A percentile compares a stretch with the other conserved stretches of the same genome.
These are phyloP conservation scores for Dendrolimus pini DNA, from an alignment of 2,888 invertebrate species.

Conservation along the genomic window DNA sequence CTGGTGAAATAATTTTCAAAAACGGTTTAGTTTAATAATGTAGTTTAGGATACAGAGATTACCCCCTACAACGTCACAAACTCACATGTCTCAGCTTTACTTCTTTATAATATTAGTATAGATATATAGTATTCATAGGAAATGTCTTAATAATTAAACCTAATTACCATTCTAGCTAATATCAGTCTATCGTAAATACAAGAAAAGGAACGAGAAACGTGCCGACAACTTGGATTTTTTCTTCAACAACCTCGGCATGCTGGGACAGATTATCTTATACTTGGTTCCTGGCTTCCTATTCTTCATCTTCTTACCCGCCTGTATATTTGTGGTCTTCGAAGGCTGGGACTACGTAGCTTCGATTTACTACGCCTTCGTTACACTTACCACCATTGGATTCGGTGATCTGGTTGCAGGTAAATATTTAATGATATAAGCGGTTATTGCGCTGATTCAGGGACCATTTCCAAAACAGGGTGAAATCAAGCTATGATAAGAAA, in stretches of 20 bases:
- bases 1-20: too few species aligned
- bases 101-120: too few species aligned
- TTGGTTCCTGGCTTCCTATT: constrained; percentile 92
- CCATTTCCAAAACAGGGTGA: too few species aligned
- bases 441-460: too few species aligned
- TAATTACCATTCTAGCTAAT: constrained; percentile 74
- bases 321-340: constrained; percentile 89
- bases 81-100: too few species aligned
- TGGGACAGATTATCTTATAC: constrained; percentile 88
- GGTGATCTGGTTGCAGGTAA: constrained; percentile 94
- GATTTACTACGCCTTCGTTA: constrained; percentile 92
- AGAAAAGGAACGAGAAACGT: constrained; percentile 79
- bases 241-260: constrained; percentile 82
- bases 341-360: constrained; percentile 90
- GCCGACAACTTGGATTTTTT: constrained; percentile 78
- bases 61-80: too few species aligned
- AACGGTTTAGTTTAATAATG: too few species aligned
- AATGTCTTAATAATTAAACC: too few species aligned
- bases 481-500: too few species aligned
- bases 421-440: not conserved
- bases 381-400: constrained; percentile 92
- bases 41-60: too few species aligned
- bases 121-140: too few species aligned
- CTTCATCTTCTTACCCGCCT: constrained; percentile 91
- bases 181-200: constrained; percentile 87